These are phyloP conservation scores for Neria commutata DNA, from an alignment of 2,888 invertebrate species.

Conservation along the genomic window DNA sequence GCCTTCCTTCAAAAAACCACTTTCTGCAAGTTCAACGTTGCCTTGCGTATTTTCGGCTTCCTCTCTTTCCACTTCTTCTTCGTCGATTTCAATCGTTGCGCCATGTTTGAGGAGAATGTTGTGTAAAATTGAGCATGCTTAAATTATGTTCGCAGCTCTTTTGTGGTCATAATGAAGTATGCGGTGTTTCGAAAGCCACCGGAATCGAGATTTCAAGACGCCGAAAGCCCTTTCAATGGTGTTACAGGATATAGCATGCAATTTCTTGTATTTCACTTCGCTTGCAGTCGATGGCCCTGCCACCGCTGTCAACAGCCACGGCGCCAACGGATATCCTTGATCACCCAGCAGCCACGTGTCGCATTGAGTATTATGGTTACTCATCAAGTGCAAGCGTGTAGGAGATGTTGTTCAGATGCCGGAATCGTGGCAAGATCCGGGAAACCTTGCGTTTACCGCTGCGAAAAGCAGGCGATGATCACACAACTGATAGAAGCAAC, in stretches of 20 bases:
- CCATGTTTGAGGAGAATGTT: constrained; percentile 14
- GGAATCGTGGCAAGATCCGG: constrained; percentile 12
- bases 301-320: constrained; percentile 19
- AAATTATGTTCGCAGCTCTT: constrained; percentile 13
- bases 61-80: not conserved
- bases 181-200: constrained; percentile 19
- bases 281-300: not conserved
- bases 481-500: constrained; percentile 7
- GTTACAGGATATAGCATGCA: constrained; percentile 21
- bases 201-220: constrained; percentile 20
- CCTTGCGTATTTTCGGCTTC: too few relatives aligned
- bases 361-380: constrained; percentile 1
- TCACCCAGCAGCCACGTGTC: constrained; percentile 20
- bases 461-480: constrained; percentile 16
- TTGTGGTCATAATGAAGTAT: constrained; percentile 18
- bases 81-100: not conserved
- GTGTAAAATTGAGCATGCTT: constrained; percentile 17
- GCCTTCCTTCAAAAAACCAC: not conserved
- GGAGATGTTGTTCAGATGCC: constrained; percentile 9
- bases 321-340: constrained; percentile 16
- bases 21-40: not conserved
- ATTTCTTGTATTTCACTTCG: constrained; percentile 14
- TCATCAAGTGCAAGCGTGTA: constrained; percentile 8
- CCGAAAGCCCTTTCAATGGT: constrained; percentile 18
- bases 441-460: constrained; percentile 19